A percentile compares a stretch with the other conserved stretches of the same genome.
Conservation (phyloP, 2,888 invertebrate species). For the Dione juno region DNA sequence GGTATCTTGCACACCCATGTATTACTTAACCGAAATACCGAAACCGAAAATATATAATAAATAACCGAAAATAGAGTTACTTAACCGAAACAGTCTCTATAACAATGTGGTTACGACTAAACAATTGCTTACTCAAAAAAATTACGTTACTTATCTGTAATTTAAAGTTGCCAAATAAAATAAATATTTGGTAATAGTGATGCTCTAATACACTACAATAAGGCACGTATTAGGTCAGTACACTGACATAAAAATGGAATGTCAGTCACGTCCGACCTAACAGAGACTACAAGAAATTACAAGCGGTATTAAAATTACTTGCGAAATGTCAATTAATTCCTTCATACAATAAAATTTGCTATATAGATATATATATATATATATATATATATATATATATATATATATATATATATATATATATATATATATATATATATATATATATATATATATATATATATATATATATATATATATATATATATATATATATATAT, state of each 20-base stretch:
- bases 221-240: background rate
- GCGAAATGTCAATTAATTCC: background rate
- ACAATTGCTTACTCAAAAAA: background rate
- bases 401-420: too few relatives aligned
- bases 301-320: background rate
- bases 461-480: too few relatives aligned
- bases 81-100: background rate
- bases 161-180: background rate
- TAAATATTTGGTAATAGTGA: background rate
- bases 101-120: background rate
- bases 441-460: too few relatives aligned
- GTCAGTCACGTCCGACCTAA: constrained; percentile 1
- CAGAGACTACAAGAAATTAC: background rate
- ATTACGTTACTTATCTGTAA: background rate
- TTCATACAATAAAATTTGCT: background rate
- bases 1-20: too few relatives aligned
- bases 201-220: constrained; percentile 3
- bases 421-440: too few relatives aligned
- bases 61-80: too few relatives aligned
- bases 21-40: too few relatives aligned
- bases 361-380: too few relatives aligned
- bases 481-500: too few relatives aligned
- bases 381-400: too few relatives aligned
- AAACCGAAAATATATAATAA: too few relatives aligned
- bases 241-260: constrained; percentile 2